Conservation (phyloP, 2,797 vertebrate genomes). For the Muscicapa comitata region DNA sequence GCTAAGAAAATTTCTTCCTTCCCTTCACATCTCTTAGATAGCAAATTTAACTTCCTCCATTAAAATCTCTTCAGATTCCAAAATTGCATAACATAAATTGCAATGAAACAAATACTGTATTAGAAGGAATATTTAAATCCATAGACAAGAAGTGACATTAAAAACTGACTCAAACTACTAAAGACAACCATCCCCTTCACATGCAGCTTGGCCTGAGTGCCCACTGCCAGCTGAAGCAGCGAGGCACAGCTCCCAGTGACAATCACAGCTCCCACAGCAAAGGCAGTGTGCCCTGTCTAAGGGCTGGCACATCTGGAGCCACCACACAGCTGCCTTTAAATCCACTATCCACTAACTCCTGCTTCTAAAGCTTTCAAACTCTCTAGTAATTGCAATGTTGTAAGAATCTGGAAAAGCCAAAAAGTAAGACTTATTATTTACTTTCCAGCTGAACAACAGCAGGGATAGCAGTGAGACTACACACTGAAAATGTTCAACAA, state of each 20-base stretch:
- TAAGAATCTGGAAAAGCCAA: neutral
- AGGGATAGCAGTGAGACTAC: neutral
- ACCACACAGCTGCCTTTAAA: neutral
- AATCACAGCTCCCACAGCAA: rapidly evolving
- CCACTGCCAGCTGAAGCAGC: neutral
- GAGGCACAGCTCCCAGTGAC: neutral
- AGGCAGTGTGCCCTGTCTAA: rapidly evolving
- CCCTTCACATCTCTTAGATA: neutral
- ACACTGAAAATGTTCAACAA: neutral
- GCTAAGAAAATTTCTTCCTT: neutral
- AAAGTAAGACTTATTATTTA: neutral
- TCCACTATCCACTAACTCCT: neutral
- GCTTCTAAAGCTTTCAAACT: neutral
- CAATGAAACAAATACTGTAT: neutral
- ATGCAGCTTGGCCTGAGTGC: neutral
- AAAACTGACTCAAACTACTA: neutral
- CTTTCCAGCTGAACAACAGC: neutral
- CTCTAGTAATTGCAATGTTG: neutral
- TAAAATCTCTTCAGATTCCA: neutral
- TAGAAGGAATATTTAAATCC: neutral
- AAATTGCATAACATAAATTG: neutral
- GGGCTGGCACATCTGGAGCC: neutral
- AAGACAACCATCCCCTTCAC: neutral
- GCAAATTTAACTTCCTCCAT: neutral
- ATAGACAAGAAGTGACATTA: rapidly evolving